phyloP scores from a whole-genome alignment of 2,113 vertebrate species.

The Gopherus flavomarginatus region DNA sequence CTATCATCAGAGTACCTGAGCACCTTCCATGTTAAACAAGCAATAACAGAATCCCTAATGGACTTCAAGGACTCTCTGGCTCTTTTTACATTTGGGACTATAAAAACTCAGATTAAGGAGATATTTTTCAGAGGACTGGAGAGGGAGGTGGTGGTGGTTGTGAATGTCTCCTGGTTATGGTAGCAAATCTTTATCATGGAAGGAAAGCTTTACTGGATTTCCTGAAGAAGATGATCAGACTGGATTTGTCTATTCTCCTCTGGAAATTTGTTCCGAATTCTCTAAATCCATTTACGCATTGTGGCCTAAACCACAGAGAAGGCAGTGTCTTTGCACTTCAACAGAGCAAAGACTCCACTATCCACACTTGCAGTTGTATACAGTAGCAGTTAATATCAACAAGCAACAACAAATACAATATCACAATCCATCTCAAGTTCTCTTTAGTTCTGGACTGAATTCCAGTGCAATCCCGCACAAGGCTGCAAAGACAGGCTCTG shows the following conservation, averaged over 20 bases:
- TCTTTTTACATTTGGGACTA: not conserved
- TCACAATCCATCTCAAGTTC: slow-evolving; percentile 35
- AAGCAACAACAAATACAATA: slow-evolving; percentile 61
- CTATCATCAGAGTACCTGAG: not conserved
- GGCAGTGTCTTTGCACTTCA: not conserved
- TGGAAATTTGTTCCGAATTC: not conserved
- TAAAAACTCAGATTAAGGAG: not conserved
- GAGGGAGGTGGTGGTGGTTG: not conserved
- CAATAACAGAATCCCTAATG: not conserved
- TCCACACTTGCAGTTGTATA: not conserved
- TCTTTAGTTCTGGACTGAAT: slow-evolving; percentile 44
- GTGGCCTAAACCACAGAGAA: not conserved
- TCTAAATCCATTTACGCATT: not conserved
- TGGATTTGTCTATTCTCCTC: not conserved
- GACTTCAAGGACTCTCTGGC: not conserved
- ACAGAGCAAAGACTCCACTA: not conserved
- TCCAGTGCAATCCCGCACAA: slow-evolving; percentile 18
- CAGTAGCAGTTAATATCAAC: slow-evolving; percentile 57
- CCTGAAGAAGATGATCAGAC: not conserved
- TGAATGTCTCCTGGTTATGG: not conserved
- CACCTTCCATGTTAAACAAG: not conserved
- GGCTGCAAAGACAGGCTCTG: slow-evolving; percentile 50
- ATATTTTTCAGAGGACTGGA: not conserved
- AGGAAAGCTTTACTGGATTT: not conserved
- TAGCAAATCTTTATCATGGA: not conserved